A percentile compares a stretch with the other conserved stretches of the same genome.
phyloP scores from a whole-genome alignment of 2,797 vertebrate genomes.

The Oreonectes daqikongensis region DNA sequence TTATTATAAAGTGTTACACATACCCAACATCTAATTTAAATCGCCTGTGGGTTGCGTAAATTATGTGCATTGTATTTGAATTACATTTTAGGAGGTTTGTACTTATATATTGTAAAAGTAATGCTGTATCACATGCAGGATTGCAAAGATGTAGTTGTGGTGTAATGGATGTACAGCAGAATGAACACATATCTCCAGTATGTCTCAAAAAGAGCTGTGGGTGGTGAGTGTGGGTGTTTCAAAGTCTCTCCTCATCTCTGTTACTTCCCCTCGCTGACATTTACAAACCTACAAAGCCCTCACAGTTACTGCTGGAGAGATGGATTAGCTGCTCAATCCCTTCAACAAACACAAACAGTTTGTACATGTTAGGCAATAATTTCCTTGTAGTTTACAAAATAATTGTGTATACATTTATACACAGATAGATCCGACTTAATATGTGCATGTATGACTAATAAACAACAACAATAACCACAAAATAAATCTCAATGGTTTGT shows the following conservation, averaged over 20 bases:
- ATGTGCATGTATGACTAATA: neutral
- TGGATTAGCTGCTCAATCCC: conserved; percentile 46
- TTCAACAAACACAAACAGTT: conserved; percentile 24
- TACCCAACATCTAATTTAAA: neutral
- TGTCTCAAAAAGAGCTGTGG: conserved; percentile 48
- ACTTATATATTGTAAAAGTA: no score
- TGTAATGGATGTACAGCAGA: conserved; percentile 13
- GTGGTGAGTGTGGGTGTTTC: conserved; percentile 66
- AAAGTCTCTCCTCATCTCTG: conserved; percentile 64
- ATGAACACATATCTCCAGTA: conserved; percentile 28
- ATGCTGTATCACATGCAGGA: conserved; percentile 3
- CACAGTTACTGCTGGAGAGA: conserved; percentile 46
- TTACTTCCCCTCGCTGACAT: conserved; percentile 67
- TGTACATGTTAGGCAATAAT: conserved; percentile 10
- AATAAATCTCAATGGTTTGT: neutral
- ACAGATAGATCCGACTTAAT: neutral
- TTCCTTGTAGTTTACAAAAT: neutral
- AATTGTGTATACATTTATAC: neutral
- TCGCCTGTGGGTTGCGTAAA: no score
- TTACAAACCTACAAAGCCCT: conserved; percentile 61
- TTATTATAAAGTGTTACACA: neutral
- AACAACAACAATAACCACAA: neutral
- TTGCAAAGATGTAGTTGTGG: conserved; percentile 2
- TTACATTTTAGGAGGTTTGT: no score
- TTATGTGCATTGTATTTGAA: no score